Evolutionary conservation across 2,888 invertebrate species (phyloP).

Genomic region (Heliconius cydno): DNA sequence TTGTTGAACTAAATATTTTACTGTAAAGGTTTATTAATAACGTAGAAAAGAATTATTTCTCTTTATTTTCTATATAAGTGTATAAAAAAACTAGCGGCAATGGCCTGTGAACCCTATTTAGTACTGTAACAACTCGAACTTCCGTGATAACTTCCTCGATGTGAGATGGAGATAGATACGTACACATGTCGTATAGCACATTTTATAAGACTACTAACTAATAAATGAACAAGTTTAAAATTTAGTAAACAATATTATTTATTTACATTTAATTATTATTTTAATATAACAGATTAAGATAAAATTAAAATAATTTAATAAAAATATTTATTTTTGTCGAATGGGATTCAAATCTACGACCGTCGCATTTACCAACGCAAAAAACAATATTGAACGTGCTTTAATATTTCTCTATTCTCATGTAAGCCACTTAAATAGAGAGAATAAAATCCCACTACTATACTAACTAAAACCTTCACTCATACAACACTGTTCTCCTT

Average conservation of each 20-base stretch:
- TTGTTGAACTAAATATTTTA: too few species aligned
- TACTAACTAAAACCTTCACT: too few species aligned
- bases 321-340: too few species aligned
- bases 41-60: not conserved
- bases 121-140: conserved; percentile 19
- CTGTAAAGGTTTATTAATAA: not conserved
- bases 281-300: not conserved
- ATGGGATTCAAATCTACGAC: too few species aligned
- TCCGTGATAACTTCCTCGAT: conserved; percentile 18
- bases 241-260: not conserved
- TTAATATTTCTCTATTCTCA: too few species aligned
- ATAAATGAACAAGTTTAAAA: not conserved
- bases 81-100: conserved; percentile 13
- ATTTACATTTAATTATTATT: not conserved
- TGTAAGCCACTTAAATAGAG: too few species aligned
- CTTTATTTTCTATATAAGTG: not conserved
- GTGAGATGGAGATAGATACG: not conserved
- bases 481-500: too few species aligned
- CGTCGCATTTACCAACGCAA: too few species aligned
- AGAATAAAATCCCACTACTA: too few species aligned
- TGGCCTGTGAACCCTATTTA: conserved; percentile 21
- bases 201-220: not conserved
- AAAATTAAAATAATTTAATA: not conserved
- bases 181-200: not conserved
- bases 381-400: too few species aligned